phyloP scores from a whole-genome alignment of 2,113 vertebrate genomes.

The Alces alces region DNA sequence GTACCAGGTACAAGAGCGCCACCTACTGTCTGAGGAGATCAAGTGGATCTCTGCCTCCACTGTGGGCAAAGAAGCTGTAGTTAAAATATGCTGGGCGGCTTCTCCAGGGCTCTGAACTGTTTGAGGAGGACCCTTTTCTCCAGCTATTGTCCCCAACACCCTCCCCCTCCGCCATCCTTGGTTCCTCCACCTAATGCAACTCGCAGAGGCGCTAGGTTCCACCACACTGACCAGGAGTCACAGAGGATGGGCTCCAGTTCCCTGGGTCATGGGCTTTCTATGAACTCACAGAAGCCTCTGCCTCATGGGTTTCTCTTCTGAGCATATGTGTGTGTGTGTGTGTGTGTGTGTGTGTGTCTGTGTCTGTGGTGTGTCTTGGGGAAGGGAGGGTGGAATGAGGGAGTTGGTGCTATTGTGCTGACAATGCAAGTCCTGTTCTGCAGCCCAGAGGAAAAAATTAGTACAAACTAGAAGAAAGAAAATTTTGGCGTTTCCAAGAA shows the following conservation, averaged over 20 bases:
- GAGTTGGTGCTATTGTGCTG: not conserved
- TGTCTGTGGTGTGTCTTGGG: not conserved
- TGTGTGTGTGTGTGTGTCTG: not conserved
- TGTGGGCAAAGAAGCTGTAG: not conserved
- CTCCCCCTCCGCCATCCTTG: not conserved
- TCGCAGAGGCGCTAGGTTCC: not conserved
- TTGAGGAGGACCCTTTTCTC: not conserved
- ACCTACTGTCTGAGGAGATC: not conserved
- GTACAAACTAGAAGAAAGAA: slow-evolving; percentile 56
- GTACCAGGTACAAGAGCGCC: not conserved
- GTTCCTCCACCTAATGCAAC: not conserved
- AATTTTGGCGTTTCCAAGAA: slow-evolving; percentile 64
- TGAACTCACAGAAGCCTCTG: not conserved
- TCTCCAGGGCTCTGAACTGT: not conserved
- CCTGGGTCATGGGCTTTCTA: not conserved
- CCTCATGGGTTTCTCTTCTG: not conserved
- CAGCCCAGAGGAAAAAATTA: slow-evolving; percentile 64
- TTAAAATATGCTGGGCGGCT: not conserved
- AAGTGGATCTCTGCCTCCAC: not conserved
- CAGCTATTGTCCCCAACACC: not conserved
- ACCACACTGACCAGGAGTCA: not conserved
- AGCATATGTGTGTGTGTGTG: not conserved
- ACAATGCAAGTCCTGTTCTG: slow-evolving; percentile 65
- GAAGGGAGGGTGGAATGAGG: not conserved
- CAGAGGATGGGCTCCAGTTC: not conserved